Evolutionary conservation across 2,113 vertebrate genomes (phyloP).

Genomic region (Pelusios castaneus): DNA sequence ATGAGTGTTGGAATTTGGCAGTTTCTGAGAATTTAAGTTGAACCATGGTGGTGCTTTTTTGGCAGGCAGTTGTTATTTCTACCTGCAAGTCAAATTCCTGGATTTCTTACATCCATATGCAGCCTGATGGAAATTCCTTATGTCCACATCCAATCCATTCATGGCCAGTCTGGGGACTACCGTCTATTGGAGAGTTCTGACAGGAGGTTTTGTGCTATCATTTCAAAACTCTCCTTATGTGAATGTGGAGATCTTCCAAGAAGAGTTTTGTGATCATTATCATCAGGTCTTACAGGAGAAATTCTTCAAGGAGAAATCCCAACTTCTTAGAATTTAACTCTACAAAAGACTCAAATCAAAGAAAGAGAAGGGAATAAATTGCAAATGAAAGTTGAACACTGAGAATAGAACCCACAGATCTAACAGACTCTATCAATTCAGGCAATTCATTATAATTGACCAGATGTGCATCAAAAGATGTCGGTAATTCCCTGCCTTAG

Average conservation of each 20-base stretch:
- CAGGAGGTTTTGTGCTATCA: neutral
- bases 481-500: neutral
- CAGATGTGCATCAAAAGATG: neutral
- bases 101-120: neutral
- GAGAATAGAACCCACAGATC: too few relatives aligned
- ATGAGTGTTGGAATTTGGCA: neutral
- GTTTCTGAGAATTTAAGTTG: neutral
- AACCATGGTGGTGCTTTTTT: neutral
- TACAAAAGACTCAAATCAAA: neutral
- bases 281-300: neutral
- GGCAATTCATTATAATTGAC: neutral
- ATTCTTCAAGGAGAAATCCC: neutral
- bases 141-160: neutral
- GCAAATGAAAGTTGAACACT: neutral
- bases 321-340: neutral
- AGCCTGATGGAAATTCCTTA: neutral
- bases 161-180: neutral
- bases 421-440: neutral
- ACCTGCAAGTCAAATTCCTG: neutral
- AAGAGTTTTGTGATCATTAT: neutral
- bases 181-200: neutral
- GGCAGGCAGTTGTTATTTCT: neutral
- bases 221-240: neutral
- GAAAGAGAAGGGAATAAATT: neutral
- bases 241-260: neutral